Percentiles rank a stretch among this genome's conserved stretches.
phyloP scores from a whole-genome alignment of 2,797 vertebrate species.

The Miichthys miiuy region DNA sequence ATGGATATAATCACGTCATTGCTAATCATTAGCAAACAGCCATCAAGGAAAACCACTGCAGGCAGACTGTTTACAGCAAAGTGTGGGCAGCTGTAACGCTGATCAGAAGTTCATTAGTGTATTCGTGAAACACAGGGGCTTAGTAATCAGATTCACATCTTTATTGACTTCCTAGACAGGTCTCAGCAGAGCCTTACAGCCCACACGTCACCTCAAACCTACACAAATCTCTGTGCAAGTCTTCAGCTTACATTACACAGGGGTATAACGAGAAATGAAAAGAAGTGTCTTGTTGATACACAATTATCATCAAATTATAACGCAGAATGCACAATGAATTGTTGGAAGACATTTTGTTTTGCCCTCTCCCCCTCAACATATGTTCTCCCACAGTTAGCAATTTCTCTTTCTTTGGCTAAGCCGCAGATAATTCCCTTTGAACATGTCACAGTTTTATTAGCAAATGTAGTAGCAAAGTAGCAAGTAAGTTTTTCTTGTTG shows the following conservation, averaged over 20 bases:
- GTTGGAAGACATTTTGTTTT: not conserved
- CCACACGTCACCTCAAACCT: slow-evolving; percentile 45
- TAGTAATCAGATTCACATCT: slow-evolving; percentile 46
- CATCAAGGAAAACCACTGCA: slow-evolving; percentile 34
- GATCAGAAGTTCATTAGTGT: slow-evolving; percentile 32
- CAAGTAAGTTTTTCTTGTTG: not conserved
- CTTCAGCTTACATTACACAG: slow-evolving; percentile 11
- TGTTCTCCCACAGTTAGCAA: not conserved
- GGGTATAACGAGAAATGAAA: slow-evolving; percentile 11
- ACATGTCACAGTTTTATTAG: not conserved
- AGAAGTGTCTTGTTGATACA: not conserved
- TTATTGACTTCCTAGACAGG: slow-evolving; percentile 41
- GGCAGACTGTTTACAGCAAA: not conserved
- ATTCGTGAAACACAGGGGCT: slow-evolving; percentile 30
- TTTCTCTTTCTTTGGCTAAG: not conserved
- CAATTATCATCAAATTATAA: slow-evolving; percentile 1
- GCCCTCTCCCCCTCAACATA: not conserved
- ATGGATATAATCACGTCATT: slow-evolving; percentile 26
- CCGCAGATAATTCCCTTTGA: not conserved
- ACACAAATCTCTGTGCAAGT: slow-evolving; percentile 4
- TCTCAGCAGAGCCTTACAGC: slow-evolving; percentile 43
- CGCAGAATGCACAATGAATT: not conserved
- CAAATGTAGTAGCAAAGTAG: not conserved
- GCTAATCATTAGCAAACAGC: slow-evolving; percentile 39
- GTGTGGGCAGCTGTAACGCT: slow-evolving; percentile 37